Conservation (phyloP, 2,113 vertebrate species). For the Nibea coibor region DNA sequence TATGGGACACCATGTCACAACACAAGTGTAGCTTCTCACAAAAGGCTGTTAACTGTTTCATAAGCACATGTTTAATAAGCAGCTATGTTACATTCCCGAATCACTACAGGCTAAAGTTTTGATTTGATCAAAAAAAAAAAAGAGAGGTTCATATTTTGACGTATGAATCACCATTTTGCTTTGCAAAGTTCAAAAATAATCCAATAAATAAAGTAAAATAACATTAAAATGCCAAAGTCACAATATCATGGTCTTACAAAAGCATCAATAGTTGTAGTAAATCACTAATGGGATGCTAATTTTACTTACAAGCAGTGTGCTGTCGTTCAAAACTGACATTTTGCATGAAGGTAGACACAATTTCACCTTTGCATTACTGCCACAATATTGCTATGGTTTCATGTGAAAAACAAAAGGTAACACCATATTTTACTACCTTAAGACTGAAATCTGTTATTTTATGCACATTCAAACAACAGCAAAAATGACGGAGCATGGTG, state of each 20-base stretch:
- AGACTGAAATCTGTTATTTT: slow-evolving; percentile 31
- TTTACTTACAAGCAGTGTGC: slow-evolving; percentile 23
- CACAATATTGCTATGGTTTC: slow-evolving; percentile 42
- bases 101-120: slow-evolving; percentile 39
- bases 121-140: slow-evolving; percentile 39
- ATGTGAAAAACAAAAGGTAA: slow-evolving; percentile 6
- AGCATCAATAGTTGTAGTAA: slow-evolving; percentile 22
- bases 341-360: slow-evolving; percentile 34
- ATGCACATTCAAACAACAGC: slow-evolving; percentile 23
- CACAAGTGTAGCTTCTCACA: slow-evolving; percentile 48
- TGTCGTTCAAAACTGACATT: slow-evolving; percentile 20
- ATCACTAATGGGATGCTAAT: slow-evolving; percentile 21
- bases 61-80: slow-evolving; percentile 31
- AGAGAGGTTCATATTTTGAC: slow-evolving; percentile 6
- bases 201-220: slow-evolving; percentile 27
- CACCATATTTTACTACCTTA: not conserved
- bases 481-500: slow-evolving; percentile 11
- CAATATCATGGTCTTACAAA: slow-evolving; percentile 44
- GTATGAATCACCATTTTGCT: slow-evolving; percentile 13
- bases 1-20: slow-evolving; percentile 42
- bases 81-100: slow-evolving; percentile 29
- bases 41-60: slow-evolving; percentile 15
- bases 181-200: slow-evolving; percentile 21
- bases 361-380: slow-evolving; percentile 32
- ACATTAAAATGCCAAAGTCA: slow-evolving; percentile 26